These are phyloP conservation scores for Diachrysia chrysitis DNA, from an alignment of 2,888 invertebrate genomes.

Conservation along the genomic window DNA sequence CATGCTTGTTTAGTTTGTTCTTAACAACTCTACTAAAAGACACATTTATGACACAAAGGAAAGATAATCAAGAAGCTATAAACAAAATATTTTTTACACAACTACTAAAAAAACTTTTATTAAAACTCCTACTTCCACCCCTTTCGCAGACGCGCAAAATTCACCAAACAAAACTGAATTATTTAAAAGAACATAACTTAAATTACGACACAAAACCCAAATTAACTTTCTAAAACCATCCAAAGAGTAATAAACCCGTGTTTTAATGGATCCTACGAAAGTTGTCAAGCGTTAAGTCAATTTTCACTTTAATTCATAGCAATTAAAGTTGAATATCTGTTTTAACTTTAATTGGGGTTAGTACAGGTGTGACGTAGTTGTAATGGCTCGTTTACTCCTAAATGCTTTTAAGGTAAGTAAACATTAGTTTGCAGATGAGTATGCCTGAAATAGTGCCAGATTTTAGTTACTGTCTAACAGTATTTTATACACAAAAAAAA, in stretches of 20 bases:
- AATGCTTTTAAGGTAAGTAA: background rate
- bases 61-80: too few species aligned
- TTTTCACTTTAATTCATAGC: constrained; percentile 40
- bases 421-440: background rate
- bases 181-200: constrained; percentile 29
- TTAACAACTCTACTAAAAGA: too few species aligned
- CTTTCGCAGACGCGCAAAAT: background rate
- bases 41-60: too few species aligned
- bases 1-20: too few species aligned
- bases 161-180: constrained; percentile 12
- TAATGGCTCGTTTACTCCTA: constrained; percentile 9
- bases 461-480: background rate
- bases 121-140: background rate
- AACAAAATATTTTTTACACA: too few species aligned
- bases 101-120: background rate
- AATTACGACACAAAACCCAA: constrained; percentile 28
- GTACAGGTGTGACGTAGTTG: constrained; percentile 10
- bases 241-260: constrained; percentile 32
- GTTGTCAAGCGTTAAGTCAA: constrained; percentile 27
- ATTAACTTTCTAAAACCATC: constrained; percentile 26
- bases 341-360: constrained; percentile 28
- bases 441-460: background rate
- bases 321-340: constrained; percentile 31
- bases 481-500: background rate
- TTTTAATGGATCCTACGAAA: constrained; percentile 33